Evolutionary conservation across 2,888 invertebrate species (phyloP), one percentile per base, ranked within the genome.

Genomic region (Yponomeuta malinellus): DNA sequence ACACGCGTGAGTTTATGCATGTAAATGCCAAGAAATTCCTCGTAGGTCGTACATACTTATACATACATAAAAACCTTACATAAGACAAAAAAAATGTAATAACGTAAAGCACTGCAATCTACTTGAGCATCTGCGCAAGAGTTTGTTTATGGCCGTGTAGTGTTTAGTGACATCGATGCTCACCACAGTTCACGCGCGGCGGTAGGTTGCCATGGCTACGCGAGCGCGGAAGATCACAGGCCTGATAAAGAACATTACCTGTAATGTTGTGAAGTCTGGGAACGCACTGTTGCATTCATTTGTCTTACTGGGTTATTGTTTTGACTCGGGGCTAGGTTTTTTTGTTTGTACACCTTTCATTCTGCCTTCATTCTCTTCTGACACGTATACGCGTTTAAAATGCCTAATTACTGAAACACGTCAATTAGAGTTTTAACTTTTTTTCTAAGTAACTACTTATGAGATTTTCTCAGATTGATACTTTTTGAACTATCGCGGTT

Each of bases 141-240:
- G 52, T 59, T 12, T 59, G 52, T 59, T 59, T 59, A 59, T 59
- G 15, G 15, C 15, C 52, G 52, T 59, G 52, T 59, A 59, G 37
- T 43, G 68, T 69, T 69, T 69, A 52, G 69, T 59, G 69, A 68
- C 71, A 71, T 43, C 33, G 68, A 71, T 71, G 71, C 71, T 69
- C 65, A 71, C 66, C 52, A 43, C 67, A 65, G 31, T 69, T 48
- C 48, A 48, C 48, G n/a, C 37, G 67, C 67, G 43, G 48, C 68
- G 68, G 43, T 48, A 68, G 68, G 68, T 68, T 33, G 37, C 15
- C 37, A 43, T 48, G n/a, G 69, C 52, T 12, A n/a, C n/a, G 67
- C 37, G 15, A 15, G 67, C 43, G 33, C 67, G 37, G n/a, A 31
- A 31, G n/a, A 37, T 15, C 15, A 8, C 43, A n/a, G 29, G n/a